Conservation (phyloP, 1,140 invertebrate species). For the Zeugodacus cucurbitae region DNA sequence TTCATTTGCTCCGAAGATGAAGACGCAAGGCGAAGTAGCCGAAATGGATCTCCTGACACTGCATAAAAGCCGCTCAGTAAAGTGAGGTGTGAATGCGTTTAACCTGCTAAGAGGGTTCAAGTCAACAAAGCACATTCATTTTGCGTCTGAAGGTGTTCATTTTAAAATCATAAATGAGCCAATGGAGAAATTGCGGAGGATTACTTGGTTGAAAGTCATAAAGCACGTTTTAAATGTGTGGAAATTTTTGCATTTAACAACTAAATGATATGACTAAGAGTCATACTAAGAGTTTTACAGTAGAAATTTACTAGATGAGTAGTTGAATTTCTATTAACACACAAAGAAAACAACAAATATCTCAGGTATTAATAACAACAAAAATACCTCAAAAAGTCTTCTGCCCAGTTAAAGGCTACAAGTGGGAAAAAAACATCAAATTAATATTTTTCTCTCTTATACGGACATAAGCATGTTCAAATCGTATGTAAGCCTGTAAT, state of each 20-base stretch:
- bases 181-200: not conserved
- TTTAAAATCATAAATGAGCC: not conserved
- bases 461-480: not conserved
- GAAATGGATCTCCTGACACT: slow-evolving; percentile 2
- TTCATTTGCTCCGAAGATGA: not conserved
- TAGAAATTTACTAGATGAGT: too few relatives aligned
- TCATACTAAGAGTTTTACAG: too few relatives aligned
- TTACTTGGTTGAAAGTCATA: not conserved
- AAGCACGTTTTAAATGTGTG: not conserved
- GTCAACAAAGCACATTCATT: not conserved
- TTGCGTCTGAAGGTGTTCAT: not conserved
- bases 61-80: not conserved
- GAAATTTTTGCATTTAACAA: not conserved
- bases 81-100: not conserved
- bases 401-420: too few relatives aligned
- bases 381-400: too few relatives aligned
- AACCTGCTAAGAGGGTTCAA: not conserved
- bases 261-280: too few relatives aligned
- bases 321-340: too few relatives aligned
- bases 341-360: too few relatives aligned
- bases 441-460: not conserved
- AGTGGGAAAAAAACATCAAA: too few relatives aligned
- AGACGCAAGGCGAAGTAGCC: not conserved
- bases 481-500: not conserved
- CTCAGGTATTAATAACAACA: too few relatives aligned